A percentile compares a stretch with the other conserved stretches of the same genome.
phyloP scores from a whole-genome alignment of 2,113 vertebrate species.

The Mobula hypostoma region DNA sequence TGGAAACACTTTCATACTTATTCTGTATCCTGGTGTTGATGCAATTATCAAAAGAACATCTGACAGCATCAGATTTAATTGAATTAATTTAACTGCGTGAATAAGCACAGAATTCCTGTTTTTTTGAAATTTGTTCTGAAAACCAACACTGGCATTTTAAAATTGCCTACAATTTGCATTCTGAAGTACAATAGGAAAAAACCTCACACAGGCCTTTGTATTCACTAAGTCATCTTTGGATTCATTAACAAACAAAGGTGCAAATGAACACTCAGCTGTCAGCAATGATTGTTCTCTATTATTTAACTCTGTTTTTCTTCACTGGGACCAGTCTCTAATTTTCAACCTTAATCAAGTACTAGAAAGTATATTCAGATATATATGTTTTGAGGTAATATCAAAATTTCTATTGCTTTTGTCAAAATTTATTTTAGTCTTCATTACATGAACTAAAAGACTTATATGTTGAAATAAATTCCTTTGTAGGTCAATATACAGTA shows the following conservation, averaged over 20 bases:
- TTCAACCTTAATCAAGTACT: conserved; percentile 47
- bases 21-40: conserved; percentile 81
- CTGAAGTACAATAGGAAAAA: conserved; percentile 54
- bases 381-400: background rate
- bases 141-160: conserved; percentile 67
- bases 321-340: conserved; percentile 39
- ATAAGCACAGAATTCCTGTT: conserved; percentile 69
- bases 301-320: conserved; percentile 45
- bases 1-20: conserved; percentile 79
- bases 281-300: conserved; percentile 48
- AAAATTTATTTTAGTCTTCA: conserved; percentile 2
- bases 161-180: conserved; percentile 64
- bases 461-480: background rate
- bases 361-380: conserved; percentile 40
- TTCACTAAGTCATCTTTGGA: conserved; percentile 47
- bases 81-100: conserved; percentile 82
- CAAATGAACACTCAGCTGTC: conserved; percentile 52
- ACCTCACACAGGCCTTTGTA: conserved; percentile 49
- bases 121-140: conserved; percentile 64
- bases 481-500: background rate
- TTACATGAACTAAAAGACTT: background rate
- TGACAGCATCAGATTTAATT: conserved; percentile 81
- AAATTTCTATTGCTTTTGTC: conserved; percentile 4
- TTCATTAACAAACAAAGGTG: conserved; percentile 50
- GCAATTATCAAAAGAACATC: conserved; percentile 87